A percentile compares a stretch with the other conserved stretches of the same genome.
These are phyloP conservation scores for Cacoxenus indagator DNA, from an alignment of 2,888 invertebrate genomes.

Conservation along the genomic window DNA sequence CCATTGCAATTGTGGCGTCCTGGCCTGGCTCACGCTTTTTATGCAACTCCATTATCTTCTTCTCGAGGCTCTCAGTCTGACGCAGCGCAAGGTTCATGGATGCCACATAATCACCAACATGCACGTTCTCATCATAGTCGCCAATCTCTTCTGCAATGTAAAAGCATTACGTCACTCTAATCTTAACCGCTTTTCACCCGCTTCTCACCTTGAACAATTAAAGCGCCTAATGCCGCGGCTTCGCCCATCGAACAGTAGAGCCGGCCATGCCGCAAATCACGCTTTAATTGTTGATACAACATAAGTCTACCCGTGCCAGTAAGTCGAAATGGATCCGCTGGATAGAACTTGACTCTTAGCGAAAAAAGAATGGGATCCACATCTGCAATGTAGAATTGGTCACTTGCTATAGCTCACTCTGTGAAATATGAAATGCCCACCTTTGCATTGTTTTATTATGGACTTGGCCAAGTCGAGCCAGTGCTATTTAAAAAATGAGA, in stretches of 20 bases:
- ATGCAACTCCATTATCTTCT: constrained; percentile 93
- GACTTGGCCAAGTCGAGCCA: constrained; percentile 94
- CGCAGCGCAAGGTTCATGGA: constrained; percentile 92
- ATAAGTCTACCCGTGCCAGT: constrained; percentile 97
- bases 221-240: constrained; percentile 90
- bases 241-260: constrained; percentile 92
- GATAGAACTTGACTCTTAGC: constrained; percentile 98
- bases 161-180: neutral
- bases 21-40: constrained; percentile 88
- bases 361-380: constrained; percentile 93
- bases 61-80: constrained; percentile 92
- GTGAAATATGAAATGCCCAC: constrained; percentile 71
- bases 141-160: constrained; percentile 87
- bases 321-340: constrained; percentile 91
- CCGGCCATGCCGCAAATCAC: constrained; percentile 95
- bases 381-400: constrained; percentile 73
- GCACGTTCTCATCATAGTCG: constrained; percentile 91
- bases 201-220: constrained; percentile 92
- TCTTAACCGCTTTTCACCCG: too few species aligned
- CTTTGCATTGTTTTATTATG: constrained; percentile 92
- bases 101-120: constrained; percentile 89
- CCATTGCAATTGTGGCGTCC: constrained; percentile 89
- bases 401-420: neutral
- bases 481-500: constrained; percentile 76
- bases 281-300: constrained; percentile 94